Conservation (phyloP, 2,113 vertebrate species). For the Oryzias javanicus region DNA sequence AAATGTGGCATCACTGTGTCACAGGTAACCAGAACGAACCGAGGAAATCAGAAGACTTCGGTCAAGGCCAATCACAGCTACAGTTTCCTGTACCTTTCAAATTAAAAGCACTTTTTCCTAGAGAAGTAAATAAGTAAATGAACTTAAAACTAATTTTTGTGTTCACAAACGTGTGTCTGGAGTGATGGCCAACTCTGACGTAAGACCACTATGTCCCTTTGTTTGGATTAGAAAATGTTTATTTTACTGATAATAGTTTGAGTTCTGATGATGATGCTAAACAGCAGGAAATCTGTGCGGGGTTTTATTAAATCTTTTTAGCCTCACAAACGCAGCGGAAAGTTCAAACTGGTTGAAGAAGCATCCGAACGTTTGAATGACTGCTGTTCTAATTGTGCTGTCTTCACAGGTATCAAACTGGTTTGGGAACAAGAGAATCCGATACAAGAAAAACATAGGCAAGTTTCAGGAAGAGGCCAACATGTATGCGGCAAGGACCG, state of each 20-base stretch:
- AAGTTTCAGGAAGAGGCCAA: slow-evolving; percentile 99
- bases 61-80: neutral
- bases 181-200: no score
- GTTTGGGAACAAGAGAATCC: slow-evolving; percentile 99
- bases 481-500: slow-evolving; percentile 98
- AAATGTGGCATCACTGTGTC: slow-evolving; percentile 95
- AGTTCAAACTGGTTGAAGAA: neutral
- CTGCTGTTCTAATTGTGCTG: neutral
- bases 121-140: no score
- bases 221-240: no score
- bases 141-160: no score
- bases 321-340: neutral
- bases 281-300: no score
- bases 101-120: neutral
- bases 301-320: no score
- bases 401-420: slow-evolving; percentile 95
- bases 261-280: no score
- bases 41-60: neutral
- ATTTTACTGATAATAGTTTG: no score
- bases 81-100: neutral
- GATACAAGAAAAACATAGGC: slow-evolving; percentile 99
- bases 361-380: neutral
- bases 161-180: no score
- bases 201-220: no score
- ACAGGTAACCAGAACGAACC: slow-evolving; percentile 59